These are phyloP conservation scores for Tragelaphus strepsiceros DNA, from an alignment of 2,113 vertebrate genomes.

Conservation along the genomic window DNA sequence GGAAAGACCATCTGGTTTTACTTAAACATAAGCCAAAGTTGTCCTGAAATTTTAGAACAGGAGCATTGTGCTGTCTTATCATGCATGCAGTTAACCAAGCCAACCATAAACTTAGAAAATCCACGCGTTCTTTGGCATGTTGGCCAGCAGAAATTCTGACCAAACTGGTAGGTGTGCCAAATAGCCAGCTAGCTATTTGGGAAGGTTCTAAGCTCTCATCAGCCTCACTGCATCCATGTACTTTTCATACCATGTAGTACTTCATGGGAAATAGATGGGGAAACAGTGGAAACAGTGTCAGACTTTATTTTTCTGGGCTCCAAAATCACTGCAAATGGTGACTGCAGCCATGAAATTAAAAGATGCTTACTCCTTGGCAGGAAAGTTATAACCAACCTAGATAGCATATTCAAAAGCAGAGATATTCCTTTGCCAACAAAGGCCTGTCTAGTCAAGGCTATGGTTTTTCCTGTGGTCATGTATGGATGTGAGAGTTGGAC, in stretches of 20 bases:
- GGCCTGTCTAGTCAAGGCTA: too few relatives aligned
- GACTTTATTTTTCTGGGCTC: too few relatives aligned
- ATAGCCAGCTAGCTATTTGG: neutral
- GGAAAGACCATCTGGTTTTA: slow-evolving; percentile 3
- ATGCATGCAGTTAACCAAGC: neutral
- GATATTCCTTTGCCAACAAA: too few relatives aligned
- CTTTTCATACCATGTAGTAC: neutral
- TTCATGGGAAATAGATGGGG: too few relatives aligned
- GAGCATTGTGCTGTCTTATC: neutral
- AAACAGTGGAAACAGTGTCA: too few relatives aligned
- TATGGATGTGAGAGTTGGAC: too few relatives aligned
- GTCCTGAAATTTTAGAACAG: neutral
- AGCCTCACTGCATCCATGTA: neutral
- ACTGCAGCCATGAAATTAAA: too few relatives aligned
- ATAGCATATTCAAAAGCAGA: too few relatives aligned
- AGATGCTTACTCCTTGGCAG: too few relatives aligned
- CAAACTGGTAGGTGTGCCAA: neutral
- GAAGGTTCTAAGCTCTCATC: neutral
- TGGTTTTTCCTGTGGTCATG: too few relatives aligned
- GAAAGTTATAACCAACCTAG: too few relatives aligned
- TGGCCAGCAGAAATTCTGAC: neutral
- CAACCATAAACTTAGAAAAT: neutral
- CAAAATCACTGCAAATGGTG: too few relatives aligned
- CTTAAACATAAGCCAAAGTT: slow-evolving; percentile 1
- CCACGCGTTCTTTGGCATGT: neutral